Conservation (phyloP, 2,797 vertebrate genomes). For the Clarias platycephalus region DNA sequence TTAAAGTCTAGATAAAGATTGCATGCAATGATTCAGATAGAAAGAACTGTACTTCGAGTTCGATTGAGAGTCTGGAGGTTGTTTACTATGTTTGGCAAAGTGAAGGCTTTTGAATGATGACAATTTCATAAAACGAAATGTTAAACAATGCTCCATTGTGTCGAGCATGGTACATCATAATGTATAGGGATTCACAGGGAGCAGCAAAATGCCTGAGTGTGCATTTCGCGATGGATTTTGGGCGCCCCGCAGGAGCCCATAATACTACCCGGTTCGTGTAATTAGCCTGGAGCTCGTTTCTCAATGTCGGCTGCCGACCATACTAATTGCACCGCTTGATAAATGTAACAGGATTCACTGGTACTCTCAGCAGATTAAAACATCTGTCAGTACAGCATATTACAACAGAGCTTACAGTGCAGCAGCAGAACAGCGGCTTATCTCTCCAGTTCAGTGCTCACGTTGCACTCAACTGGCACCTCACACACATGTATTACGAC, state of each 20-base stretch:
- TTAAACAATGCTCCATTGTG: neutral
- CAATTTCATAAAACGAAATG: neutral
- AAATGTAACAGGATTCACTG: slow-evolving; percentile 47
- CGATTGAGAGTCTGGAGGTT: neutral
- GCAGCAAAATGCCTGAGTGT: slow-evolving; percentile 38
- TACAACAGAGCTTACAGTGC: slow-evolving; percentile 33
- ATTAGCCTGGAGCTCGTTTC: slow-evolving; percentile 56
- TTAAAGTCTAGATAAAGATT: neutral
- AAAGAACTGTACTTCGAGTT: neutral
- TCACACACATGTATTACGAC: slow-evolving; percentile 1
- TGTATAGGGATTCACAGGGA: neutral
- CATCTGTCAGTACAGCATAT: slow-evolving; percentile 47
- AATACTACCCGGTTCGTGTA: slow-evolving; percentile 52
- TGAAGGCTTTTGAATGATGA: neutral
- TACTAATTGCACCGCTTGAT: slow-evolving; percentile 50
- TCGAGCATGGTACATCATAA: neutral
- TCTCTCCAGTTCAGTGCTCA: slow-evolving; percentile 9
- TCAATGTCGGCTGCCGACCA: slow-evolving; percentile 42
- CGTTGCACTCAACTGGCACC: neutral
- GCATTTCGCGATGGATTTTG: slow-evolving; percentile 20
- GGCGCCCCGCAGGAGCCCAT: slow-evolving; percentile 43
- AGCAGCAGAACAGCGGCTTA: neutral
- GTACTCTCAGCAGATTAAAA: slow-evolving; percentile 52
- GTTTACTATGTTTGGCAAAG: neutral
- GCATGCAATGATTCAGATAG: neutral